phyloP scores from a whole-genome alignment of 1,140 invertebrate species.

The Drosophila lacertosa region DNA sequence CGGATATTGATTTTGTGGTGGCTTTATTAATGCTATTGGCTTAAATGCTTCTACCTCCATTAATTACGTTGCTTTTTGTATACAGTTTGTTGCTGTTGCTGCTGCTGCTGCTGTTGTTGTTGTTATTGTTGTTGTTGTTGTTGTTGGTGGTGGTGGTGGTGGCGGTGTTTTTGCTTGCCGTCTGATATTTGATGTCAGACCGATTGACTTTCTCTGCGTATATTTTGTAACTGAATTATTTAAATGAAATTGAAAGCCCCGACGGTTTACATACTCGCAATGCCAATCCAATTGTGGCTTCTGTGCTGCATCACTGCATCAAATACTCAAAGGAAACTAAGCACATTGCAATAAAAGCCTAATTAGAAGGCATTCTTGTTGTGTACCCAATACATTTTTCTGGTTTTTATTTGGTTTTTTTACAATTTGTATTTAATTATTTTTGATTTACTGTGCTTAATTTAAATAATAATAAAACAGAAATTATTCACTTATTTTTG shows the following conservation, averaged over 20 bases:
- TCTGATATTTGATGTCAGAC: slow-evolving; percentile 72
- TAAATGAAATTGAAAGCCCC: slow-evolving; percentile 52
- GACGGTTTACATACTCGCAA: slow-evolving; percentile 25
- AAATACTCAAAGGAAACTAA: not conserved
- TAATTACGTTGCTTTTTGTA: slow-evolving; percentile 83
- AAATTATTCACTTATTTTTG: no score
- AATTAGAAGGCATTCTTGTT: no score
- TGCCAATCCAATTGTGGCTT: slow-evolving; percentile 29
- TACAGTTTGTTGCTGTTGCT: slow-evolving; percentile 53
- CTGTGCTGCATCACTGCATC: not conserved
- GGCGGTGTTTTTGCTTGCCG: slow-evolving; percentile 14
- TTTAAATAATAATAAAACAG: no score
- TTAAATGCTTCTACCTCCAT: slow-evolving; percentile 83
- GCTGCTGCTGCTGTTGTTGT: slow-evolving; percentile 26
- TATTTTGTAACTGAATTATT: slow-evolving; percentile 79
- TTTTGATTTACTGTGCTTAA: no score
- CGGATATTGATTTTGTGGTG: slow-evolving; percentile 84
- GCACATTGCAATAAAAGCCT: not conserved
- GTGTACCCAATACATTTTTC: no score
- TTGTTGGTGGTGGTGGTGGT: slow-evolving; percentile 1
- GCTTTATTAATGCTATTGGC: slow-evolving; percentile 84
- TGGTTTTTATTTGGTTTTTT: no score
- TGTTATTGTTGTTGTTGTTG: slow-evolving; percentile 39
- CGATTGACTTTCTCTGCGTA: slow-evolving; percentile 80
- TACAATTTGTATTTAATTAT: no score